Conservation (phyloP, 2,113 vertebrate species). For the Chaenocephalus aceratus region DNA sequence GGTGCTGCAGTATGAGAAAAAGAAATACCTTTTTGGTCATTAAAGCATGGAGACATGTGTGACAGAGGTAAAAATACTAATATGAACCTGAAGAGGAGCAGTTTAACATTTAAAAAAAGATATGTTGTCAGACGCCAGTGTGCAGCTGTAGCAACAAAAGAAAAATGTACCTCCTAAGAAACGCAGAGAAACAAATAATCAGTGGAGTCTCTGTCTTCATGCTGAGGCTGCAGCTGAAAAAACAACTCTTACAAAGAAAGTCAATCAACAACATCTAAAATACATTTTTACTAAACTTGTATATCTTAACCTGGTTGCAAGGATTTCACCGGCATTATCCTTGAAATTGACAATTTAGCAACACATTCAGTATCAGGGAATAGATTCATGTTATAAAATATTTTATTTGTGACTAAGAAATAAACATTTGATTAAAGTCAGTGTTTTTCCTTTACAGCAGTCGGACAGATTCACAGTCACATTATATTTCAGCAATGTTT, state of each 20-base stretch:
- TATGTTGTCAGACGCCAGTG: background rate
- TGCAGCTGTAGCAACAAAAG: constrained; percentile 53
- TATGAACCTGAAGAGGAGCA: no score
- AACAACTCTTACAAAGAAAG: constrained; percentile 18
- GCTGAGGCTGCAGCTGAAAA: constrained; percentile 45
- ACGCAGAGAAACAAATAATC: constrained; percentile 5
- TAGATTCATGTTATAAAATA: background rate
- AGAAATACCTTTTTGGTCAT: no score
- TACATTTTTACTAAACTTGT: background rate
- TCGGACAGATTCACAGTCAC: constrained; percentile 58
- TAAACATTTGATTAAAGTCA: constrained; percentile 27
- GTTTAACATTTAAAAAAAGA: no score
- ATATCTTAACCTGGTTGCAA: background rate
- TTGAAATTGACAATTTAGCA: no score
- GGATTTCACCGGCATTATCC: no score
- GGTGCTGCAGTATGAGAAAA: no score
- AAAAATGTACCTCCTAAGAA: background rate
- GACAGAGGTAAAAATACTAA: no score
- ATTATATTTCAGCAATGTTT: constrained; percentile 22
- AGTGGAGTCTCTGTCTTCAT: background rate
- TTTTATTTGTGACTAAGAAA: constrained; percentile 72
- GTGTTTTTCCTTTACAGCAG: constrained; percentile 58
- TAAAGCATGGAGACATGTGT: no score
- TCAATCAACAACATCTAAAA: background rate
- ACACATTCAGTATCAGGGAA: background rate